These are phyloP conservation scores for Perccottus glenii DNA, from an alignment of 2,113 vertebrate genomes.

Conservation along the genomic window DNA sequence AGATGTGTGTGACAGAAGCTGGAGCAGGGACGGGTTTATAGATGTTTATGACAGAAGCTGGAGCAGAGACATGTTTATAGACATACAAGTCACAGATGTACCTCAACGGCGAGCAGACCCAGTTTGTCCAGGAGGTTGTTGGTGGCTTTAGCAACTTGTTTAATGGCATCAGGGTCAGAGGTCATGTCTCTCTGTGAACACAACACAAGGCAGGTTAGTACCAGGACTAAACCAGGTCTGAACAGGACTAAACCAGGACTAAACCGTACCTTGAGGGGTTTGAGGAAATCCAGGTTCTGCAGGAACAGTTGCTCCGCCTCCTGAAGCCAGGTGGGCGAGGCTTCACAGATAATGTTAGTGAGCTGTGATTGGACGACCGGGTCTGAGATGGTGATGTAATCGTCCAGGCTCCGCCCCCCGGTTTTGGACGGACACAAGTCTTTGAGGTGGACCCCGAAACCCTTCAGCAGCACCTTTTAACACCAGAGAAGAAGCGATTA, in stretches of 20 bases:
- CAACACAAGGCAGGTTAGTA: conserved; percentile 24
- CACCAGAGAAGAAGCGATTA: background rate
- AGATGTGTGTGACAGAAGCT: background rate
- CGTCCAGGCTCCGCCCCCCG: conserved; percentile 21
- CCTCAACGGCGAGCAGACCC: conserved; percentile 83
- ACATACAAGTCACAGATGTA: conserved; percentile 45
- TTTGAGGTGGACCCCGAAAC: conserved; percentile 80
- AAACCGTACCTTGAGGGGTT: conserved; percentile 81
- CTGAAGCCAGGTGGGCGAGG: conserved; percentile 74
- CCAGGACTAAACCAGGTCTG: background rate
- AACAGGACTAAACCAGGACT: background rate
- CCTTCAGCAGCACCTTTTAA: conserved; percentile 82
- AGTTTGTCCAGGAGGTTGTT: conserved; percentile 81
- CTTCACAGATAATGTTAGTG: conserved; percentile 74
- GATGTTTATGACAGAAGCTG: background rate
- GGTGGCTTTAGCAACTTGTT: conserved; percentile 78
- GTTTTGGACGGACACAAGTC: conserved; percentile 80
- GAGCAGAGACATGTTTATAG: background rate
- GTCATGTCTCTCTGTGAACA: conserved; percentile 72
- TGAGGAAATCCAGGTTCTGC: conserved; percentile 85
- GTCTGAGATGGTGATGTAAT: conserved; percentile 81
- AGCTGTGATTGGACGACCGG: background rate
- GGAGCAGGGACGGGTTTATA: background rate
- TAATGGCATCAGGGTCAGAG: conserved; percentile 76
- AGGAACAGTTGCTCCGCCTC: conserved; percentile 76